Evolutionary conservation across 2,888 invertebrate genomes (phyloP), one percentile per base, ranked within the genome.

Genomic region (Labia minor): DNA sequence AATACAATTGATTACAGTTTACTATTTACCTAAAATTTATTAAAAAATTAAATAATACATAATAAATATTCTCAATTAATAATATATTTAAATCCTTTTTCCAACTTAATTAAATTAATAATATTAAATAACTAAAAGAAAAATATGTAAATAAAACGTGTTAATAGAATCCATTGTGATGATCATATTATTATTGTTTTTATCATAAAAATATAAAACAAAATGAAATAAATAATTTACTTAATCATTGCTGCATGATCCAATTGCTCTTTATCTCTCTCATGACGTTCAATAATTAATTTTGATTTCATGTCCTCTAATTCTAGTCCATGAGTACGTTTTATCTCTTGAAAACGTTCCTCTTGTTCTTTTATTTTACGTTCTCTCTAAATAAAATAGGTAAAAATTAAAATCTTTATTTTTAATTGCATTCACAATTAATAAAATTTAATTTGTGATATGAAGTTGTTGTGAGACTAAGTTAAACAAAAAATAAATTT

Each of bases 221-320:
- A 66, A 65, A 37, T 26, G 21, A 26, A 10, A 19, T 21, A 10
- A 68, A 63, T 2, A 70, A 67, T 77, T 75, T 74, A 85, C 86
- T 84, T 85, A 72, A 92, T 80, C 85, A 89, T 88, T 19, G 87
- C 82, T 69, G 86, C 83, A 77, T 91, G 86, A 75, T 92, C 88
- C 67, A 84, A 85, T 68, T 88, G 86, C 75, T 92, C 91, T 72
- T 87, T 87, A 75, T 93, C 92, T 67, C 90, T 80, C 72, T 92
- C 91, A 73, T 88, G 87, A 68, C 90, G 86, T 74, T 90, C 89
- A 73, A 85, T 84, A 1, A 88, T 85, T 67, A 92, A 81, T 75
- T 87, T 87, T 10, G 87, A 86, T 73, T 86, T 88, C 4, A 86
- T 77, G 73, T 87, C 86, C 71, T 85, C 86, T 1, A 86, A 74